phyloP scores from a whole-genome alignment of 1,140 invertebrate genomes.

The Lutraria rhynchaena region DNA sequence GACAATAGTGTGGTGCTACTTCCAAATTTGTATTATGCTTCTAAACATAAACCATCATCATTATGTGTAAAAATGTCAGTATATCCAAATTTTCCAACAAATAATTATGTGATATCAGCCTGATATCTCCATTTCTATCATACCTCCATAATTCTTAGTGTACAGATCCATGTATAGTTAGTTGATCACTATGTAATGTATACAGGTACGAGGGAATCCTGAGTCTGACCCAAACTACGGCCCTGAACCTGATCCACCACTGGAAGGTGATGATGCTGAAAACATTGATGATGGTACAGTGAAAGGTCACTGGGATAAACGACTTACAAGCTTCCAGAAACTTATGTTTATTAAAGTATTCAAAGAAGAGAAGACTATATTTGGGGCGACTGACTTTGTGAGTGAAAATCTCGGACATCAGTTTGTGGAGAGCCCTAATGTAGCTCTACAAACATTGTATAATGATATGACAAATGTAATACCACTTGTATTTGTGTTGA shows the following conservation, averaged over 20 bases:
- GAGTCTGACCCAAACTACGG: slow-evolving; percentile 71
- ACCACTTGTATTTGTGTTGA: slow-evolving; percentile 82
- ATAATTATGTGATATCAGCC: no score
- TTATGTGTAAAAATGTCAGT: no score
- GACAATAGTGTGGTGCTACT: no score
- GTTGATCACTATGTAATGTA: neutral
- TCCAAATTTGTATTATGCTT: no score
- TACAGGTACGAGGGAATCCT: slow-evolving; percentile 76
- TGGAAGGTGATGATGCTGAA: slow-evolving; percentile 57
- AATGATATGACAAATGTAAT: slow-evolving; percentile 81
- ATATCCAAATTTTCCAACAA: no score
- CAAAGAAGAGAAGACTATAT: slow-evolving; percentile 84
- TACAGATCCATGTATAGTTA: neutral
- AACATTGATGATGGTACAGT: slow-evolving; percentile 64
- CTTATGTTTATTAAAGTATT: slow-evolving; percentile 80
- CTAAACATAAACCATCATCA: no score
- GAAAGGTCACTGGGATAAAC: slow-evolving; percentile 79
- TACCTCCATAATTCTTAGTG: no score
- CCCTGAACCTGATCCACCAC: slow-evolving; percentile 67
- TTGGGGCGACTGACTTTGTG: slow-evolving; percentile 91
- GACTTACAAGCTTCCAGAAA: slow-evolving; percentile 81
- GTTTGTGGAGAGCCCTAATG: slow-evolving; percentile 90
- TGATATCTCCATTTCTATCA: no score
- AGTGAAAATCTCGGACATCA: slow-evolving; percentile 88
- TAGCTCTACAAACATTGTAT: slow-evolving; percentile 88